Base-by-base conservation (phyloP, 2,797 vertebrate species). In the Alexandromys oeconomus region DNA sequence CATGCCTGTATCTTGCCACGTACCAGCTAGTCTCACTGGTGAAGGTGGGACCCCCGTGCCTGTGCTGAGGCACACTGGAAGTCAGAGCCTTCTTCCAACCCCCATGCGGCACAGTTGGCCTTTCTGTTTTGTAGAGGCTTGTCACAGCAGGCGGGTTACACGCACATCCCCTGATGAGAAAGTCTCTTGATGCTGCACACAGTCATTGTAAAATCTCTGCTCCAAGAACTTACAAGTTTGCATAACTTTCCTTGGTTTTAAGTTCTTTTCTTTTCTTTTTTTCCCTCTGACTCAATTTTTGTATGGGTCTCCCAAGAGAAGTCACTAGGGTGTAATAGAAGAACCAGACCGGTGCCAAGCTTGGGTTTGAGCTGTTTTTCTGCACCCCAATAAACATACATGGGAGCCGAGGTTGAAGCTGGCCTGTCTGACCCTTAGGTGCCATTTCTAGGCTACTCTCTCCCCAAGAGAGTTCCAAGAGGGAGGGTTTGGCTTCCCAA, bases 1-100 rank as follows among this genome's bases (percentile, higher is more conserved):
- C 0, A 0, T 0, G 10, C 51, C 51, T 5, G 4, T 54, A 0
- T 17, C 15, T 0, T 40, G 63, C 57, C 57, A 2, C 57, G 6
- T 19, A 0, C 51, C 0, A 0, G 0, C 7, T 3, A 10, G 5
- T 54, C 59, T 51, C n/a, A 8, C 74, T 5, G 0, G 43, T 5
- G 1, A n/a, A 34, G 46, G 13, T 2, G 27, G 77, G 43, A 17
- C 59, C 34, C 4, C 11, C 54, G 40, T 12, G 59, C 25, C 74
- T 9, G 14, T 4, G 31, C 59, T 0, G 4, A n/a, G 34, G 73
- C 4, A 7, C 5, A 21, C 77, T 37, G 46, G 2, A 46, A n/a
- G 3, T 1, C n/a, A 7, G 19, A n/a, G 23, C 31, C 59, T 65
- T 27, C 65, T 57, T 17, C 67, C 3, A 9, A 37, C 1, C 19